phyloP scores from a whole-genome alignment of 2,888 invertebrate species.

The Yponomeuta sedellus region DNA sequence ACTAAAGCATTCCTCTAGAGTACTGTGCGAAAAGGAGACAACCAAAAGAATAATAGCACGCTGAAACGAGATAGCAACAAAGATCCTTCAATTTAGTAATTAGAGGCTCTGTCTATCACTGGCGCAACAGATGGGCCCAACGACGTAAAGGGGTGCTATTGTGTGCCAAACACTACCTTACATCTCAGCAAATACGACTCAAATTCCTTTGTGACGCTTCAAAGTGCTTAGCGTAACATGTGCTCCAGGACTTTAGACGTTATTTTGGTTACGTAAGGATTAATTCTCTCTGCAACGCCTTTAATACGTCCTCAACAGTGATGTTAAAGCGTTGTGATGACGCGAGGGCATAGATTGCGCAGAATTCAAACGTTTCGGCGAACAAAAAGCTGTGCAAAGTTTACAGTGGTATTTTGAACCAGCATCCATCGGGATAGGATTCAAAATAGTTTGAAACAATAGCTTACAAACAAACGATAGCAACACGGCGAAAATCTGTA shows the following conservation, averaged over 20 bases:
- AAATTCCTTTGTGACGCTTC: background rate
- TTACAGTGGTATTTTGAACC: background rate
- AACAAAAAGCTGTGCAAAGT: background rate
- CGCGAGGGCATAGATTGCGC: background rate
- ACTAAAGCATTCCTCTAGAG: background rate
- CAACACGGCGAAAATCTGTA: no score
- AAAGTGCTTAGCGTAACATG: background rate
- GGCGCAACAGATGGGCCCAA: constrained; percentile 11
- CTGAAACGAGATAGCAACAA: background rate
- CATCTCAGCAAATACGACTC: background rate
- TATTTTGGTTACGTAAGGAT: background rate
- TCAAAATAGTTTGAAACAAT: background rate
- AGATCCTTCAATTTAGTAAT: constrained; percentile 13
- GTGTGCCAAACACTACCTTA: background rate
- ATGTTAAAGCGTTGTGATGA: background rate
- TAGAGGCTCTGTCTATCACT: background rate
- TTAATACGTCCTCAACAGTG: background rate
- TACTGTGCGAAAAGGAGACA: background rate
- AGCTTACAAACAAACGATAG: background rate
- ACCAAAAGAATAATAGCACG: background rate
- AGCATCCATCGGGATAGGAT: background rate
- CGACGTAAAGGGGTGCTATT: constrained; percentile 7
- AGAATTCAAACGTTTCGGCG: background rate
- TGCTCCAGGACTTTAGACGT: background rate
- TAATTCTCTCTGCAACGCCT: background rate